phyloP scores from a whole-genome alignment of 2,888 invertebrate species.

The Papilio demoleus region DNA sequence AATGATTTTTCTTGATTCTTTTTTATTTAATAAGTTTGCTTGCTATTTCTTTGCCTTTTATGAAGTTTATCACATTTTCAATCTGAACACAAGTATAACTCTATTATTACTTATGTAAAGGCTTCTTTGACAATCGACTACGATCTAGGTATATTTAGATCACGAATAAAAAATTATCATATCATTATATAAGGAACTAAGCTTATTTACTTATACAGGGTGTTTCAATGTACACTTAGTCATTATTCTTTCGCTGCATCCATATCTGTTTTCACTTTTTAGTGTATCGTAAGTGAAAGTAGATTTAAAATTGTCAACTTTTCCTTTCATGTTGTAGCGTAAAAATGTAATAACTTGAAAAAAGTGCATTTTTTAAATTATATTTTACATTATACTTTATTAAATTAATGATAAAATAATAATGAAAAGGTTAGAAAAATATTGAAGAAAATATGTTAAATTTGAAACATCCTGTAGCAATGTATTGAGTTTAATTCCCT shows the following conservation, averaged over 20 bases:
- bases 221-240: conserved; percentile 50
- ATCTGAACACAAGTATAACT: too few species aligned
- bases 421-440: too few species aligned
- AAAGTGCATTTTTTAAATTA: background rate
- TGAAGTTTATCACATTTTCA: too few species aligned
- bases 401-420: too few species aligned
- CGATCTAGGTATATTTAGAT: conserved; percentile 5
- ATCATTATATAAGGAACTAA: conserved; percentile 17
- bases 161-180: conserved; percentile 15
- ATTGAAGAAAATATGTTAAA: background rate
- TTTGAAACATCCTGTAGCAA: conserved; percentile 12
- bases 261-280: conserved; percentile 78
- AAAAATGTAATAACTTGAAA: background rate
- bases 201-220: conserved; percentile 4
- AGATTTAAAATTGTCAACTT: conserved; percentile 69
- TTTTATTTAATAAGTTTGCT: too few species aligned
- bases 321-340: conserved; percentile 67
- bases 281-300: conserved; percentile 78
- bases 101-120: too few species aligned
- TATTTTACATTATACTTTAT: too few species aligned
- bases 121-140: background rate
- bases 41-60: too few species aligned
- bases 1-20: conserved; percentile 25
- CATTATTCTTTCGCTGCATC: conserved; percentile 60
- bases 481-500: conserved; percentile 33